These are phyloP conservation scores for Hydropotes inermis DNA, from an alignment of 2,113 vertebrate genomes.

Conservation along the genomic window DNA sequence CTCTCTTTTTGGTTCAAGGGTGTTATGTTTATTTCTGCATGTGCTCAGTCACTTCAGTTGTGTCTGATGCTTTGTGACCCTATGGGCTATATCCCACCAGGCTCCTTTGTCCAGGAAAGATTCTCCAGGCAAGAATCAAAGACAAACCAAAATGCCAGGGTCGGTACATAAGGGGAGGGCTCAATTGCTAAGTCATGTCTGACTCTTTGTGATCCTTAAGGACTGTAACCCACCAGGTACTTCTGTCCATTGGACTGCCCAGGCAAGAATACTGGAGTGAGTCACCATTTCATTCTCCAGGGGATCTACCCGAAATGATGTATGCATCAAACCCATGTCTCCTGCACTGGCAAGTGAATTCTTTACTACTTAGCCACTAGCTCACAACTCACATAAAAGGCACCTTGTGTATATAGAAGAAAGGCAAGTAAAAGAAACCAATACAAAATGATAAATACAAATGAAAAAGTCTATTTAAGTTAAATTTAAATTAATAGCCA, in stretches of 20 bases:
- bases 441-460: background rate
- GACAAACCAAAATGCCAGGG: background rate
- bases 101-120: background rate
- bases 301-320: background rate
- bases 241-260: background rate
- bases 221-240: background rate
- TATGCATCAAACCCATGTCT: background rate
- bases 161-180: background rate
- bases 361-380: background rate
- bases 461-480: background rate
- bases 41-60: background rate
- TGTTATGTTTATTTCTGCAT: background rate
- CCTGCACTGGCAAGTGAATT: background rate
- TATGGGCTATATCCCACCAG: background rate
- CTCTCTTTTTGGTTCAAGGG: background rate
- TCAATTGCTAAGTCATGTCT: background rate
- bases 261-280: background rate
- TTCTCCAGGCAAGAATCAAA: background rate
- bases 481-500: constrained; percentile 30
- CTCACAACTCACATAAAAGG: background rate
- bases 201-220: background rate
- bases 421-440: background rate
- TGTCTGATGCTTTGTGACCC: background rate
- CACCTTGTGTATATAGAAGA: background rate
- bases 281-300: background rate